A percentile compares a stretch with the other conserved stretches of the same genome.
phyloP scores from a whole-genome alignment of 2,888 invertebrate genomes.

The Temnothorax ravouxi region DNA sequence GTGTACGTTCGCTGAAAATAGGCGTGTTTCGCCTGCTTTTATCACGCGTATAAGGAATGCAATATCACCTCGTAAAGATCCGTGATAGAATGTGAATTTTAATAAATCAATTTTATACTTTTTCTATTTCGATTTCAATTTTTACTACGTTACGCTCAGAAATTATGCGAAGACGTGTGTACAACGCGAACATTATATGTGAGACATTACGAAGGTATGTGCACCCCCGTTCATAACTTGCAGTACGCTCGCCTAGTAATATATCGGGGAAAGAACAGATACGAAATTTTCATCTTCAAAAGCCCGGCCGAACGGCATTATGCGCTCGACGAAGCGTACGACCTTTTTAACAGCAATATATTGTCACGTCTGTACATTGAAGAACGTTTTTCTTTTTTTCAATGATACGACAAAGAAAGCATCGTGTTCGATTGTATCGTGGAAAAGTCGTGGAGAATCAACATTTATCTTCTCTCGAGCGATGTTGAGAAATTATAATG shows the following conservation, averaged over 20 bases:
- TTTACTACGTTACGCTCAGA: not conserved
- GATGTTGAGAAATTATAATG: not conserved
- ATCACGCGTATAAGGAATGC: slow-evolving; percentile 18
- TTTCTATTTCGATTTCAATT: not conserved
- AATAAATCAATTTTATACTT: slow-evolving; percentile 28
- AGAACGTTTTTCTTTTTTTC: slow-evolving; percentile 1
- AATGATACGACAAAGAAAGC: not conserved
- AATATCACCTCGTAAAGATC: slow-evolving; percentile 21
- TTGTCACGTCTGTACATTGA: slow-evolving; percentile 10
- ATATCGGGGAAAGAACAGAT: not conserved
- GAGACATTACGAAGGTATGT: slow-evolving; percentile 5
- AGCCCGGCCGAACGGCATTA: slow-evolving; percentile 14
- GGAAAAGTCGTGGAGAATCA: not conserved
- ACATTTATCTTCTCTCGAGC: not conserved
- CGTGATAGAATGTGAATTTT: not conserved
- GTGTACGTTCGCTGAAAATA: not conserved
- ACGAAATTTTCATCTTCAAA: slow-evolving; percentile 40
- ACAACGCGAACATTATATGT: slow-evolving; percentile 2
- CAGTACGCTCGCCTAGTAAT: not conserved
- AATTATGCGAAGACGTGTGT: not conserved
- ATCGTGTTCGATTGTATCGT: not conserved
- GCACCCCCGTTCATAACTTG: slow-evolving; percentile 18
- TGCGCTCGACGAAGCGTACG: slow-evolving; percentile 41
- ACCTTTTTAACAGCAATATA: slow-evolving; percentile 29
- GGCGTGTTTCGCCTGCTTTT: not conserved